A percentile compares a stretch with the other conserved stretches of the same genome.
Evolutionary conservation across 2,113 vertebrate species (phyloP).

Genomic region (Elaphurus davidianus): DNA sequence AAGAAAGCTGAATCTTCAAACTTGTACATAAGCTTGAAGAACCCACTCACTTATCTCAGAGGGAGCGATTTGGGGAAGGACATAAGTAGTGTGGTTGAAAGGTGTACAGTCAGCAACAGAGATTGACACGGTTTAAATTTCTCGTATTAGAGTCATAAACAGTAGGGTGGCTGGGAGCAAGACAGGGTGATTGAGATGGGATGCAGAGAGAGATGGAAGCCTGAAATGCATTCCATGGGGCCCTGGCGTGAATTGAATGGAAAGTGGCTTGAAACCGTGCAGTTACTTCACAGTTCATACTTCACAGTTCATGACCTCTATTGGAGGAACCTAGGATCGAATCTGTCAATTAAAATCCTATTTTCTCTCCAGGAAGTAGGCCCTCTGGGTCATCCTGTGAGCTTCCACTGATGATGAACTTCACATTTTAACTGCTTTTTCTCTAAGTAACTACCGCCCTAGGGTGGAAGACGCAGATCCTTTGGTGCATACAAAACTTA

Average conservation of each 20-base stretch:
- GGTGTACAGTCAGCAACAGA: neutral
- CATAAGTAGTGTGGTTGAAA: neutral
- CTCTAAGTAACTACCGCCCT: conserved; percentile 30
- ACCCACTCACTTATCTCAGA: neutral
- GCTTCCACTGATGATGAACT: conserved; percentile 40
- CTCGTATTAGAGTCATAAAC: neutral
- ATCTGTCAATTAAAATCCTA: conserved; percentile 65
- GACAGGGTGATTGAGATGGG: neutral
- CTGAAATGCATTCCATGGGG: neutral
- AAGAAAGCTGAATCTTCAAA: neutral
- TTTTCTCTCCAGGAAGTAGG: conserved; percentile 50
- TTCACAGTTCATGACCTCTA: conserved; percentile 31
- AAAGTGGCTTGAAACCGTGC: neutral
- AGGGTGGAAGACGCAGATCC: neutral
- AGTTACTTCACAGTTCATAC: neutral
- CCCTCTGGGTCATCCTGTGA: conserved; percentile 25
- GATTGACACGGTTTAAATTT: neutral
- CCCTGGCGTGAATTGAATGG: neutral
- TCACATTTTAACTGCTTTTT: conserved; percentile 42
- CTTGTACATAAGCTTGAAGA: neutral
- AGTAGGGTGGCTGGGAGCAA: neutral
- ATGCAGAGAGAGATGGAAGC: neutral
- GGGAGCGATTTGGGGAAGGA: neutral
- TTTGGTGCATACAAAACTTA: conserved; percentile 1
- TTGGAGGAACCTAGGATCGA: conserved; percentile 11